Evolutionary conservation across 2,797 vertebrate species (phyloP).

Genomic region (Clarias laeviceps): DNA sequence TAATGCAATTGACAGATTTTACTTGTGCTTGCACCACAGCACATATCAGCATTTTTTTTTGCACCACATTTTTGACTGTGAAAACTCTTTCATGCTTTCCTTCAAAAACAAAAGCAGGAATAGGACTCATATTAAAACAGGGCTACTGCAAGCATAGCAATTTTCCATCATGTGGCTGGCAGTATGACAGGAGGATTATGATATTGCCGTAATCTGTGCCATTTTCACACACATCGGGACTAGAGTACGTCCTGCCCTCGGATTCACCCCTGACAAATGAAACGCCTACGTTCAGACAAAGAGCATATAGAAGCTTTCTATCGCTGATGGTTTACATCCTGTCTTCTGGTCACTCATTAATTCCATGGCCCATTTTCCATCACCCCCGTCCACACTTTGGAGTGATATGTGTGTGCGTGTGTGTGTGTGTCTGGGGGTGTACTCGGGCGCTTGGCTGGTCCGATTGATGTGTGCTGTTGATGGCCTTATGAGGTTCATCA

Average conservation of each 20-base stretch:
- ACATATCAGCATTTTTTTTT: neutral
- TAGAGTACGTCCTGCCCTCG: conserved; percentile 2
- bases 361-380: conserved; percentile 53
- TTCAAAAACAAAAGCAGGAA: neutral
- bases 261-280: conserved; percentile 15
- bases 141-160: neutral
- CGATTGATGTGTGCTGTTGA: conserved; percentile 68
- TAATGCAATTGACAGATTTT: neutral
- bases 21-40: neutral
- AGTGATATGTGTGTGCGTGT: conserved; percentile 62
- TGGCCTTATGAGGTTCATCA: conserved; percentile 66
- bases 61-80: neutral
- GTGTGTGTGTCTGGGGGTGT: conserved; percentile 53
- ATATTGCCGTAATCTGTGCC: neutral
- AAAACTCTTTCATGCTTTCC: neutral
- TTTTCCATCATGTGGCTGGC: neutral
- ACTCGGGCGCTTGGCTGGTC: conserved; percentile 47
- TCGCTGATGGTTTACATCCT: conserved; percentile 28
- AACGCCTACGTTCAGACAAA: conserved; percentile 19
- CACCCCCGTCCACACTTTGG: conserved; percentile 61
- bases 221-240: neutral
- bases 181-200: conserved; percentile 13
- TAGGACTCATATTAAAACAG: neutral
- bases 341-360: conserved; percentile 41
- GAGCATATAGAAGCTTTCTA: conserved; percentile 10